Evolutionary conservation across 2,888 invertebrate species (phyloP).

Genomic region (Diaphora mendica): DNA sequence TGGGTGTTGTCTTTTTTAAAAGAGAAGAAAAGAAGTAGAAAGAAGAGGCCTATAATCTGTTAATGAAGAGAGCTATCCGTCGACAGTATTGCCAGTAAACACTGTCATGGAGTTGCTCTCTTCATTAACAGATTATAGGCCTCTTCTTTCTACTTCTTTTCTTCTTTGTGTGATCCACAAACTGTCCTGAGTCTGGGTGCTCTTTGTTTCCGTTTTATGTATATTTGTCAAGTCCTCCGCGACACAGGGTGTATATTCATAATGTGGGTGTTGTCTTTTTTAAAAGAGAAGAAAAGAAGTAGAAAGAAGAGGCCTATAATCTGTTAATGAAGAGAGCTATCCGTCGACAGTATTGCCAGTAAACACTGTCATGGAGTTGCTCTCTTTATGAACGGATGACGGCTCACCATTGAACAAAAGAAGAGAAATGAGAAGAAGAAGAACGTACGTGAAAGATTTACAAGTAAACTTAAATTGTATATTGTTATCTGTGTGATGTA

Average conservation of each 20-base stretch:
- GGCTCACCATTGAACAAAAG: constrained; percentile 75
- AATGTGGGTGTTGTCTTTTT: too few relatives aligned
- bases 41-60: constrained; percentile 85
- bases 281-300: constrained; percentile 16
- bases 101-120: constrained; percentile 99
- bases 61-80: constrained; percentile 99
- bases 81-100: constrained; percentile 98
- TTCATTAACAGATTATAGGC: constrained; percentile 95
- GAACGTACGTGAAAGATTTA: not conserved
- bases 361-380: constrained; percentile 99
- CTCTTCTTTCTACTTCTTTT: constrained; percentile 38
- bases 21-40: constrained; percentile 18
- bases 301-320: constrained; percentile 73
- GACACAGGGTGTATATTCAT: too few relatives aligned
- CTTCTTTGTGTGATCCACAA: too few relatives aligned
- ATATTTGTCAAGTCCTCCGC: too few relatives aligned
- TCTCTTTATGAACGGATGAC: constrained; percentile 98
- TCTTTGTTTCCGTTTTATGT: too few relatives aligned
- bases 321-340: constrained; percentile 99
- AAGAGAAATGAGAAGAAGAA: constrained; percentile 4
- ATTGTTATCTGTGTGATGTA: too few relatives aligned
- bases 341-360: constrained; percentile 99
- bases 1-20: too few relatives aligned
- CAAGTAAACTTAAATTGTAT: not conserved
- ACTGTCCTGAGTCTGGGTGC: too few relatives aligned